Conservation (phyloP, 2,797 vertebrate species). For the Spatula versicolor region DNA sequence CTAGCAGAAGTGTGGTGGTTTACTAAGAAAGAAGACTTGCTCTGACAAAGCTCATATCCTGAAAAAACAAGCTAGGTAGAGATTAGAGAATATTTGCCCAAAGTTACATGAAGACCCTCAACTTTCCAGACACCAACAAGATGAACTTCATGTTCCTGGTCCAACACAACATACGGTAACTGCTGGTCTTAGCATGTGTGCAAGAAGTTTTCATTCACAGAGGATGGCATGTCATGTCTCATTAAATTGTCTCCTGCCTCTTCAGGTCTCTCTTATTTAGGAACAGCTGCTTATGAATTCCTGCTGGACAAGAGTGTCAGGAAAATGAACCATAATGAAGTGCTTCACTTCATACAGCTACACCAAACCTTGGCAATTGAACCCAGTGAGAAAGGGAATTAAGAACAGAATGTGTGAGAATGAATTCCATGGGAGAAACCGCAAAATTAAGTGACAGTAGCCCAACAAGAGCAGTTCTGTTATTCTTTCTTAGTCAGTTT, state of each 20-base stretch:
- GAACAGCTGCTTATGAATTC: neutral
- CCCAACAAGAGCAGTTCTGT: neutral
- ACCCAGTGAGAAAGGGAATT: neutral
- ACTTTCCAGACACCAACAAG: neutral
- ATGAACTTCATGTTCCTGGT: neutral
- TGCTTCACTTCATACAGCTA: accelerated
- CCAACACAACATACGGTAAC: neutral
- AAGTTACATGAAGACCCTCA: neutral
- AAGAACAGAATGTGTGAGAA: neutral
- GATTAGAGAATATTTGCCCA: neutral
- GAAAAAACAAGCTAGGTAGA: neutral
- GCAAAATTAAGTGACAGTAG: neutral
- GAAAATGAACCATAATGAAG: neutral
- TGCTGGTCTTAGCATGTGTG: neutral
- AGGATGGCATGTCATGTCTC: neutral
- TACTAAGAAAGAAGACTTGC: neutral
- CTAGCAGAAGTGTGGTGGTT: neutral
- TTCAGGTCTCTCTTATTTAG: neutral
- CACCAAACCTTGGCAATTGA: neutral
- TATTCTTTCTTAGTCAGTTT: neutral
- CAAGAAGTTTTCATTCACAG: neutral
- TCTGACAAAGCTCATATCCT: neutral
- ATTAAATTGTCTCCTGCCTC: neutral
- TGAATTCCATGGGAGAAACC: neutral
- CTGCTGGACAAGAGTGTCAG: neutral